These are phyloP conservation scores for Teleopsis dalmanni DNA, from an alignment of 1,140 invertebrate genomes.

Conservation along the genomic window DNA sequence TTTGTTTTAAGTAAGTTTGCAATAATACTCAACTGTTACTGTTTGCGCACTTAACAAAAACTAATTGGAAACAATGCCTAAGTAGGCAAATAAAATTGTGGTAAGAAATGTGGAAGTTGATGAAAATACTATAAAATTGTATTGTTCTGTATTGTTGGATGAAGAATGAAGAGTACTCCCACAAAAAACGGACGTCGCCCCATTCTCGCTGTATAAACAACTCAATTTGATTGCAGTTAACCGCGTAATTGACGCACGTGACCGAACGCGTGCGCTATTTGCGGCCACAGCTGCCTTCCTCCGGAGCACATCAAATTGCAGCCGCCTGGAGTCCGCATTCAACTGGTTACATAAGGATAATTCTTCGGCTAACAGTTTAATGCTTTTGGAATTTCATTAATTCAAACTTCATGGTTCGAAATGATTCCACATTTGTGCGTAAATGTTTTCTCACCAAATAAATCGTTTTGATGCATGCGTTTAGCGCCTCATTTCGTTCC, in stretches of 20 bases:
- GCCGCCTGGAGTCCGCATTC: conserved; percentile 13
- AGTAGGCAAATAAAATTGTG: no score
- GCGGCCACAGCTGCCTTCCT: conserved; percentile 13
- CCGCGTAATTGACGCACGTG: conserved; percentile 43
- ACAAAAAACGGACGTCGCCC: no score
- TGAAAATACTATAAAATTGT: no score
- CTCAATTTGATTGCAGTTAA: conserved; percentile 45
- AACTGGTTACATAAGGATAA: conserved; percentile 28
- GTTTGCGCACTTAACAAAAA: no score
- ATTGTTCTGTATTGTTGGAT: no score
- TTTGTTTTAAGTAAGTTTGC: no score
- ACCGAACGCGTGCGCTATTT: conserved; percentile 29
- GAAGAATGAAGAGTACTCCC: no score
- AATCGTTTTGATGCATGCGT: no score
- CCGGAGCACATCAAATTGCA: conserved; percentile 6
- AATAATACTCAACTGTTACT: no score
- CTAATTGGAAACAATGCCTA: no score
- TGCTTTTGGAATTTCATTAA: not conserved
- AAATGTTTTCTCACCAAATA: conserved; percentile 45
- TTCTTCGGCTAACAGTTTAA: not conserved
- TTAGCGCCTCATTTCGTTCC: conserved; percentile 36
- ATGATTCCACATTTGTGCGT: conserved; percentile 44
- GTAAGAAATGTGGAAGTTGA: no score
- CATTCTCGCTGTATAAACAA: conserved; percentile 30
- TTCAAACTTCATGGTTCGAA: conserved; percentile 20